phyloP scores from a whole-genome alignment of 2,888 invertebrate genomes.

The Pammene aurita region DNA sequence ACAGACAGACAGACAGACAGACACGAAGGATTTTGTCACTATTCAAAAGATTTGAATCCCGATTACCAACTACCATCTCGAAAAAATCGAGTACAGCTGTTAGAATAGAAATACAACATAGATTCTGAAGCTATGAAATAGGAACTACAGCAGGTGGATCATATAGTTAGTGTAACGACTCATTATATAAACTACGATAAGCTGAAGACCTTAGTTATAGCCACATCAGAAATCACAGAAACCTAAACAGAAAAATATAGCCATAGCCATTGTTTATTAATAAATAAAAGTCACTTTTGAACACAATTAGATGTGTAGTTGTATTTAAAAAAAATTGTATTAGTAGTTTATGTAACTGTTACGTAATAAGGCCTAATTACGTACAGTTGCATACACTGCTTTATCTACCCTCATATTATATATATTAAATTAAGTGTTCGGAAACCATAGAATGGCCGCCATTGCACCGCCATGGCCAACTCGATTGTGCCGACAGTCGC shows the following conservation, averaged over 20 bases:
- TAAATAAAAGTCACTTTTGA: too few relatives aligned
- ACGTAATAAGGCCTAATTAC: too few relatives aligned
- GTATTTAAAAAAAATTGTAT: too few relatives aligned
- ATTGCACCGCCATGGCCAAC: too few relatives aligned
- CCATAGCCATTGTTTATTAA: conserved; percentile 15
- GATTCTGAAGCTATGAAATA: conserved; percentile 40
- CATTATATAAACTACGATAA: conserved; percentile 30
- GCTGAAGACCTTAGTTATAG: conserved; percentile 6
- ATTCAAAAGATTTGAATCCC: conserved; percentile 38
- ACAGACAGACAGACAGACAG: too few relatives aligned
- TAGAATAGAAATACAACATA: conserved; percentile 41
- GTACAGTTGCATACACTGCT: too few relatives aligned
- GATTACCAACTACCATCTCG: conserved; percentile 38
- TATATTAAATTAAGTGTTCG: too few relatives aligned
- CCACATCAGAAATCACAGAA: conserved; percentile 6
- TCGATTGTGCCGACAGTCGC: too few relatives aligned
- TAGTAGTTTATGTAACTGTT: too few relatives aligned
- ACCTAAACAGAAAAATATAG: conserved; percentile 12
- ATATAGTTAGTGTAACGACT: conserved; percentile 42
- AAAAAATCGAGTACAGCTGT: conserved; percentile 27
- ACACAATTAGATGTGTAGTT: too few relatives aligned
- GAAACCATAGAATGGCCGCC: too few relatives aligned
- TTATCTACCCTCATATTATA: too few relatives aligned
- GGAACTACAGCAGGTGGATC: conserved; percentile 36
- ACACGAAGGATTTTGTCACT: conserved; percentile 40